Evolutionary conservation across 2,113 vertebrate genomes (phyloP), one percentile per base, ranked within the genome.

Genomic region (Bufo bufo): DNA sequence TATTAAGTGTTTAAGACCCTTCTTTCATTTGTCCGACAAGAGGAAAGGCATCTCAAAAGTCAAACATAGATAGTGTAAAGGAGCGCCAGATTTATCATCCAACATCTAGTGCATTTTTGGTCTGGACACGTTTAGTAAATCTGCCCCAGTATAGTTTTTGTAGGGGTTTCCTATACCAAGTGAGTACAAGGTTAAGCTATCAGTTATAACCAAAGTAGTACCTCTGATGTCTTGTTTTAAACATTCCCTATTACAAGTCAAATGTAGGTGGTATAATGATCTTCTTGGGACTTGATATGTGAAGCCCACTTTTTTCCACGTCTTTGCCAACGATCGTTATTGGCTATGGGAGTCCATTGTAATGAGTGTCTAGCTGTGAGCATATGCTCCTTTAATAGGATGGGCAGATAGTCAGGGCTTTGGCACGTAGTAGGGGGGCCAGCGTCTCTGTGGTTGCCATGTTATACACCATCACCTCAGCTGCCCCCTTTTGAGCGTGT

Each of bases 391-490:
- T 72, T 23, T 79, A 82, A 82, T 47, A 87, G n/a, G 79, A 82
- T 63, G 86, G 86, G 65, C 78, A 87, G 86, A 54, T 81, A 81
- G 14, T 17, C 79, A 23, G 78, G 69, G 78, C 66, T 82, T 79
- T 72, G 65, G 66, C 50, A 59, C 86, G 59, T 69, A 8, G 14
- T 47, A 63, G 78, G 86, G 79, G 77, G 43, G 43, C 54, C 71
- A 9, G 19, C 59, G 45, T 75, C 78, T 82, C 78, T 82, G 56
- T 74, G 45, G 78, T 87, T 74, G 6, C 78, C 65, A 33, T 81
- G 65, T 74, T 81, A 66, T 82, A 75, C 43, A 3, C 50, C 69
- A 72, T 87, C 78, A 87, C 86, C 86, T 87, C 86, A 75, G 79
- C 63, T 75, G 86, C 54, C 66, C 66, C 65, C 69, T 87, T 87